Evolutionary conservation across 2,113 vertebrate genomes (phyloP), one percentile per base, ranked within the genome.

Genomic region (Amphiprion ocellaris): DNA sequence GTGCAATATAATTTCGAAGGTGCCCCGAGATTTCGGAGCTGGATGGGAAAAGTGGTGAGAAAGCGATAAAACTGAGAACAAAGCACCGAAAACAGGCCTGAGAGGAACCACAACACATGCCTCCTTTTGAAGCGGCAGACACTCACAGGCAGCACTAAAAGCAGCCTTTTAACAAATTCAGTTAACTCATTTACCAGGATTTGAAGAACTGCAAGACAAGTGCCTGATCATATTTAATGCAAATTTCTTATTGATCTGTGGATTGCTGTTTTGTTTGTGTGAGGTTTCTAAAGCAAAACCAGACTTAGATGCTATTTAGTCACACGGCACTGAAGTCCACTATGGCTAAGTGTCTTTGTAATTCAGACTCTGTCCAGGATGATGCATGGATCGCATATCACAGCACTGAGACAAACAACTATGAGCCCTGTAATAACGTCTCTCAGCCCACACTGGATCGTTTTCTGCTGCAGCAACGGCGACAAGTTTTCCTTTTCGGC

Each of bases 21-120:
- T 68, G 55, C 46, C 63, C 41, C 67, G 61, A 78, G 62, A 70
- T 81, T 76, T 74, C 50, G 65, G 53, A 53, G 78, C 16, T 1
- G 62, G 41, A 60, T 33, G 79, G 19, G 69, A 28, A 81, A 75
- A 82, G 49, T 77, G 55, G 56, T 67, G 63, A 76, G 69, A 49
- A 76, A 67, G 68, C 39, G 64, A 84, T 81, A 62, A 90, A 90
- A 79, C 14, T 49, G 44, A 73, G 81, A 88, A 83, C 72, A 90
- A 82, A 85, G 77, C 81, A 71, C 8, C 1, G 69, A 64, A 79
- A 26, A 11, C 41, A 46, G 53, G 71, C 46, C 68, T 58, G 17
- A 81, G 68, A 83, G 60, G 60, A 82, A 55, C 55, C 53, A 44
- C 59, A 44, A 39, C 70, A 66, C 56, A 86, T 28, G 24, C 46